Evolutionary conservation across 2,888 invertebrate species (phyloP).

Genomic region (Frankliniella fusca): DNA sequence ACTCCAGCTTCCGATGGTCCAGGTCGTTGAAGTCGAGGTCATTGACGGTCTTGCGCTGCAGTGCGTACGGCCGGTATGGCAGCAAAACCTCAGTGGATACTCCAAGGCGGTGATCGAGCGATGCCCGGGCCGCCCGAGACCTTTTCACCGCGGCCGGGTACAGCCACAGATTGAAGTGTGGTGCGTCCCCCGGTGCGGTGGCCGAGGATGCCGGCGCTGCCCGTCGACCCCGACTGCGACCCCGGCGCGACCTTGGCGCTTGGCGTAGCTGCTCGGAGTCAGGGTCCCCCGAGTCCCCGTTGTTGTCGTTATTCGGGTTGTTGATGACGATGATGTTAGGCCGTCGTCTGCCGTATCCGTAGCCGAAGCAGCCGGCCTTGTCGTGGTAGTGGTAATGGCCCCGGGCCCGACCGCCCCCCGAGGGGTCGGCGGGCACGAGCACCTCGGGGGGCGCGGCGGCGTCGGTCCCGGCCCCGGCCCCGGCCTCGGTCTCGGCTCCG

Average conservation of each 20-base stretch:
- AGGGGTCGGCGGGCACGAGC: background rate
- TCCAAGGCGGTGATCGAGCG: too few species aligned
- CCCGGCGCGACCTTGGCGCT: background rate
- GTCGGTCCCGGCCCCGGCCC: background rate
- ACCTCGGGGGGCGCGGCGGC: background rate
- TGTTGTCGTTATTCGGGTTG: too few species aligned
- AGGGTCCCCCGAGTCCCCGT: background rate
- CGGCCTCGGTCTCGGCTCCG: background rate
- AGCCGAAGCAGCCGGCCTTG: slow-evolving; percentile 8
- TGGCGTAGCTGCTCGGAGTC: background rate
- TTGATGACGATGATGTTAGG: background rate
- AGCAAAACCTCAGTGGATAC: too few species aligned
- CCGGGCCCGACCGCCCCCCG: background rate
- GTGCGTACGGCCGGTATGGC: too few species aligned
- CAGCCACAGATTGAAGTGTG: background rate
- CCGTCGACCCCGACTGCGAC: background rate
- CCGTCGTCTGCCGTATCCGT: background rate
- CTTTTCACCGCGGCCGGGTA: background rate
- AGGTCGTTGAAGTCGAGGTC: background rate
- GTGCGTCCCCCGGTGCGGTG: background rate
- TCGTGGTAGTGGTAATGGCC: background rate
- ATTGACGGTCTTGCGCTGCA: background rate
- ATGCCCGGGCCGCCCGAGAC: background rate
- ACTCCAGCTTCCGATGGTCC: background rate
- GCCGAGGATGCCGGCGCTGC: background rate